These are phyloP conservation scores for Subanguina moxae DNA, from an alignment of 1,140 invertebrate genomes.

Conservation along the genomic window DNA sequence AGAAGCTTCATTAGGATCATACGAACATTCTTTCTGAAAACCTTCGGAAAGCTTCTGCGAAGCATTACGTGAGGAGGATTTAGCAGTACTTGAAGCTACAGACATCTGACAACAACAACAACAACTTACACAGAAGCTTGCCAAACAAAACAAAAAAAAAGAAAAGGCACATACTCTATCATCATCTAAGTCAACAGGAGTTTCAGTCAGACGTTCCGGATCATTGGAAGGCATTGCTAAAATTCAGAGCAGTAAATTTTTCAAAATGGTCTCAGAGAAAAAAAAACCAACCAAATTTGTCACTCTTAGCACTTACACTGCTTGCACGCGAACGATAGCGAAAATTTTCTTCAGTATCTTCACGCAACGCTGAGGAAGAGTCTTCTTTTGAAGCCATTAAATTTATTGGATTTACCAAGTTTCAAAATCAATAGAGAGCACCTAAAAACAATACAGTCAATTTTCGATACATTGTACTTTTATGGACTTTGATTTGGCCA, in stretches of 20 bases:
- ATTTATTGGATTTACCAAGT: no score
- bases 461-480: no score
- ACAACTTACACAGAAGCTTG: no score
- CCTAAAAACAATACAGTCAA: no score
- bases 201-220: constrained; percentile 3
- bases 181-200: constrained; percentile 9
- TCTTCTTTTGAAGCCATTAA: neutral
- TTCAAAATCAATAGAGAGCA: no score
- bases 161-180: no score
- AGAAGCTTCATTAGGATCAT: neutral
- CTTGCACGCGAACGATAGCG: constrained; percentile 1
- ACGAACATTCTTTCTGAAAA: constrained; percentile 12
- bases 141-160: no score
- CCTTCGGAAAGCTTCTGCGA: constrained; percentile 6
- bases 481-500: no score
- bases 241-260: no score
- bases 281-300: neutral
- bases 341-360: neutral
- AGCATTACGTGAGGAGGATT: neutral
- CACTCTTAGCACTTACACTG: neutral
- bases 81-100: constrained; percentile 8
- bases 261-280: no score
- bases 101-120: neutral
- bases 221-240: neutral
- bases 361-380: neutral